Conservation (phyloP, 2,797 vertebrate genomes). For the Anisognathus igniventris region DNA sequence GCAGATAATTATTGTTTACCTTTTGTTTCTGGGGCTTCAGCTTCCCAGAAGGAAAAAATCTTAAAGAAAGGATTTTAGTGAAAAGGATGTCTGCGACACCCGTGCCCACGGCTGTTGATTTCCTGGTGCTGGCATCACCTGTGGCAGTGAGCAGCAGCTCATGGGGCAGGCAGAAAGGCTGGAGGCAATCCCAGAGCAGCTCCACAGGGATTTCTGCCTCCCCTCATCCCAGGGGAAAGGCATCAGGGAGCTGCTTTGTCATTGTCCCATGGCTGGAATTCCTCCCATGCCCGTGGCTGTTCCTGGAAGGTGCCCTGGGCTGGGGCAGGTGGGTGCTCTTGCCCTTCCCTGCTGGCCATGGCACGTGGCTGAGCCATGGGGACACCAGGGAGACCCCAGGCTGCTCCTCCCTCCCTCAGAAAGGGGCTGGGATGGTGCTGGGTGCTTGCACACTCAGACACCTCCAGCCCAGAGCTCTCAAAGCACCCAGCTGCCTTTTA, state of each 20-base stretch:
- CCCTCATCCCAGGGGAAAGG: not conserved
- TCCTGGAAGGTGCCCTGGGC: not conserved
- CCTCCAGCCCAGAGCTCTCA: not conserved
- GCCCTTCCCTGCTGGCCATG: not conserved
- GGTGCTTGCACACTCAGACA: not conserved
- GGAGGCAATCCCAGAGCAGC: not conserved
- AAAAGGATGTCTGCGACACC: too few relatives aligned
- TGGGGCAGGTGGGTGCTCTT: not conserved
- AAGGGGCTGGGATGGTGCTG: not conserved
- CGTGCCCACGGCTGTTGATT: not conserved
- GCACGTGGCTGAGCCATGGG: fast-evolving
- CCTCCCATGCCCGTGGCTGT: not conserved
- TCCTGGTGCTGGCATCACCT: not conserved
- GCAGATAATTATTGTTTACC: too few relatives aligned
- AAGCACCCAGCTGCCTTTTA: conserved; percentile 26
- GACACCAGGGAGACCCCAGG: not conserved
- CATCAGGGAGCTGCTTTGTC: too few relatives aligned
- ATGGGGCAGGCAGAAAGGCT: not conserved
- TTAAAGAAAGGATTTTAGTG: too few relatives aligned
- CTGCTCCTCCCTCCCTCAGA: not conserved
- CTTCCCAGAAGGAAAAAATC: too few relatives aligned
- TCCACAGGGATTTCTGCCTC: not conserved
- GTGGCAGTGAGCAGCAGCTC: not conserved
- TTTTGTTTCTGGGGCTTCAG: too few relatives aligned
- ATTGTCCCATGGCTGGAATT: fast-evolving